These are phyloP conservation scores for Callipepla californica DNA, from an alignment of 2,113 vertebrate species.

Conservation along the genomic window DNA sequence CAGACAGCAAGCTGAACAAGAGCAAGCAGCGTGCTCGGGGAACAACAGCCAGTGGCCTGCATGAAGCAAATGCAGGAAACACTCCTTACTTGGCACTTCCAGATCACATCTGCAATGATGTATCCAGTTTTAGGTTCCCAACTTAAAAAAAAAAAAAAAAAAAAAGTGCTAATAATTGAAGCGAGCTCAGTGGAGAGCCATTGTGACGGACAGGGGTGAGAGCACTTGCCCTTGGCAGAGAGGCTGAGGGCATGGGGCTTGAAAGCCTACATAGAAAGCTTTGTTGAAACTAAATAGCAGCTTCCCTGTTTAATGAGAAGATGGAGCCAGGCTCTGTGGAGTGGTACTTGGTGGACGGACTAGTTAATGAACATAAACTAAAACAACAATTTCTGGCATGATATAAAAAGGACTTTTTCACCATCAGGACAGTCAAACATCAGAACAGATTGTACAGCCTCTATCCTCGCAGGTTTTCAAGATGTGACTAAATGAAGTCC, in stretches of 20 bases:
- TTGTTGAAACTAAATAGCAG: neutral
- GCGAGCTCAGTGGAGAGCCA: neutral
- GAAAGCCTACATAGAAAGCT: neutral
- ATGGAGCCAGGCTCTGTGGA: neutral
- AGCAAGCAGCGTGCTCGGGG: accelerated
- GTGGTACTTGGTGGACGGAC: neutral
- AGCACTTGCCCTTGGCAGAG: neutral
- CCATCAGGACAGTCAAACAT: neutral
- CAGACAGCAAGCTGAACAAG: neutral
- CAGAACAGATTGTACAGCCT: neutral
- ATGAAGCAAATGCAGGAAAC: neutral
- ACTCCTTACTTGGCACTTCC: neutral
- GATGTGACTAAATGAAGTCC: neutral
- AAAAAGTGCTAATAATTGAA: neutral
- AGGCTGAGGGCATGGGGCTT: neutral
- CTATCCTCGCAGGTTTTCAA: neutral
- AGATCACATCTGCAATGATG: neutral
- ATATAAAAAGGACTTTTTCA: neutral
- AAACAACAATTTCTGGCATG: neutral
- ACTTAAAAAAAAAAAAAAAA: neutral
- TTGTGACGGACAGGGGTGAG: neutral
- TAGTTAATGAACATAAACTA: neutral
- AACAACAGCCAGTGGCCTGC: neutral
- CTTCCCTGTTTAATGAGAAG: neutral
- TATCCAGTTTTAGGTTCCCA: neutral